Base-by-base conservation (phyloP, 1,140 invertebrate species). In the Drosophila neocordata region DNA sequence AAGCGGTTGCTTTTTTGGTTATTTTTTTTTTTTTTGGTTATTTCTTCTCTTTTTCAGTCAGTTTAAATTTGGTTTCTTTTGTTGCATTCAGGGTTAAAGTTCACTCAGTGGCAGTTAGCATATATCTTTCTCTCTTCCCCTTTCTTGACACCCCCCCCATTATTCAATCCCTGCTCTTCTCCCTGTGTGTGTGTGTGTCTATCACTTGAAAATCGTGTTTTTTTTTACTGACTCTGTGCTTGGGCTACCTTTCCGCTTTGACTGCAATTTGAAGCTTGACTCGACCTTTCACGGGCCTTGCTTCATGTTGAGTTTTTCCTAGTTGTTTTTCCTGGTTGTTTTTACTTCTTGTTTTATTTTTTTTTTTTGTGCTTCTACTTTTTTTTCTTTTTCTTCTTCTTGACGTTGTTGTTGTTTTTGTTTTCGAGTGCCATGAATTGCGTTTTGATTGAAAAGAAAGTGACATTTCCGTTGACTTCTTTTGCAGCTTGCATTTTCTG, bases 371-470 rank as follows among this genome's bases (percentile, higher is more conserved):
- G 18, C 15, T 18, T 48, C n/a, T n/a, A n/a, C n/a, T n/a, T n/a
- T 57, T 48, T 15, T 13, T 38, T 69, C 51, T 58, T 48, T 7
- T 20, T 8, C 15, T 18, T 48, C 15, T 20, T 48, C 2, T 20
- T 20, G 7, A 6, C n/a, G 15, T 41, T 20, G 27, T 35, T 34
- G 51, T 58, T 38, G 44, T 64, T 69, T 57, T 67, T 58, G 72
- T 78, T 81, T 88, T 83, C 61, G 79, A 88, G 83, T 88, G 76
- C 75, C 83, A 79, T 88, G 83, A 88, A 88, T 88, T 88, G 83
- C 83, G 84, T 88, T 88, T 88, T 88, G 83, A 88, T 88, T 88
- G 83, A 88, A 88, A 88, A 88, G 83, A 88, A 88, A 88, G 83
- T 88, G 83, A 88, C 83, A 88, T 88, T 88, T 88, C 83, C 83